Percentiles rank a stretch among this genome's conserved stretches.
Conservation (phyloP, 1,140 invertebrate genomes). For the Melanaphis sacchari region DNA sequence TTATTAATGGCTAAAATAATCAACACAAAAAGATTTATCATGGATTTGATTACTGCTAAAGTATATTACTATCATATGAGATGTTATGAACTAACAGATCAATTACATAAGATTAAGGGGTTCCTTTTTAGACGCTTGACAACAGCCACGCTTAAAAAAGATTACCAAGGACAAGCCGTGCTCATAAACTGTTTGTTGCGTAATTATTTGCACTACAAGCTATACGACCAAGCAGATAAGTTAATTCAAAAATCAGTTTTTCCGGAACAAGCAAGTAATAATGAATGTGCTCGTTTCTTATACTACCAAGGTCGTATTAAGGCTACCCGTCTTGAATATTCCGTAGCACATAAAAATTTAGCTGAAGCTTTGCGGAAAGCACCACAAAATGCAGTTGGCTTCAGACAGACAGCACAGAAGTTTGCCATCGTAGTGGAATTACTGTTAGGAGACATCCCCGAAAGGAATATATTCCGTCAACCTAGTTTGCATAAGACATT, state of each 20-base stretch:
- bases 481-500: constrained; percentile 84
- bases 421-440: constrained; percentile 95
- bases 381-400: constrained; percentile 96
- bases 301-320: constrained; percentile 98
- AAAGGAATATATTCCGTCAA: constrained; percentile 86
- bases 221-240: constrained; percentile 96
- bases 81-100: constrained; percentile 88
- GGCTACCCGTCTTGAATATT: constrained; percentile 95
- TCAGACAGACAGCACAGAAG: constrained; percentile 97
- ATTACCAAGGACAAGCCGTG: constrained; percentile 96
- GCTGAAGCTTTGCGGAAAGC: constrained; percentile 94
- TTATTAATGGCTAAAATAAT: constrained; percentile 86
- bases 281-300: constrained; percentile 96
- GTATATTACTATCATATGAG: constrained; percentile 97
- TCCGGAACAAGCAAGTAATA: constrained; percentile 96
- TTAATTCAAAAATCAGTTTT: constrained; percentile 95
- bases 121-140: constrained; percentile 90
- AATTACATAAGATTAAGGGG: constrained; percentile 85
- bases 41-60: constrained; percentile 94
- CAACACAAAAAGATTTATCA: constrained; percentile 86
- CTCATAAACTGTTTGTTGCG: constrained; percentile 94
- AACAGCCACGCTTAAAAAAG: constrained; percentile 93
- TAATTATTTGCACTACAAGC: constrained; percentile 94
- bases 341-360: constrained; percentile 93
- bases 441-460: constrained; percentile 96